phyloP scores from a whole-genome alignment of 2,113 vertebrate species.

The Rana temporaria region DNA sequence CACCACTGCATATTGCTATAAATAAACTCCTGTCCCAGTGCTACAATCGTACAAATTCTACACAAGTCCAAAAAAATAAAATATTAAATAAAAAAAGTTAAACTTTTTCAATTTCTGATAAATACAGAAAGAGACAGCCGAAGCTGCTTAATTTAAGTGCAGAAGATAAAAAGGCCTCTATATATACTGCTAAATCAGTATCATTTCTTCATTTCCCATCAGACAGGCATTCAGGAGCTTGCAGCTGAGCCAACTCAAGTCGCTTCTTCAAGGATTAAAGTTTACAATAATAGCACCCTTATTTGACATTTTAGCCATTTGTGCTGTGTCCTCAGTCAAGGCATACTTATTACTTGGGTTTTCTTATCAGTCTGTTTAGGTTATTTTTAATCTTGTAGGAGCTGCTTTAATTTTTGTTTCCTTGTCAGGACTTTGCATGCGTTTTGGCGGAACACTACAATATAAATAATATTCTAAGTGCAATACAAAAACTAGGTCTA shows the following conservation, averaged over 20 bases:
- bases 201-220: background rate
- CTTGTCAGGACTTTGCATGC: conserved; percentile 66
- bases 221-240: conserved; percentile 34
- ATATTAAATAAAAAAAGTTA: conserved; percentile 51
- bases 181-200: conserved; percentile 37
- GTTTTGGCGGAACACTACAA: conserved; percentile 67
- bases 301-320: conserved; percentile 24
- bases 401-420: conserved; percentile 60
- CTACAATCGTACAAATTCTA: conserved; percentile 33
- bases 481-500: conserved; percentile 80
- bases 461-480: conserved; percentile 77
- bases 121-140: conserved; percentile 6
- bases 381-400: conserved; percentile 28
- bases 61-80: conserved; percentile 51
- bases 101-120: conserved; percentile 13
- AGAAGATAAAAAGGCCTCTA: conserved; percentile 49
- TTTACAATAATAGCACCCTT: conserved; percentile 47
- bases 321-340: conserved; percentile 36
- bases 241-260: conserved; percentile 6
- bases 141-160: conserved; percentile 45
- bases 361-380: conserved; percentile 5
- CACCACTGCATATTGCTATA: conserved; percentile 64
- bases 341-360: background rate
- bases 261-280: background rate
- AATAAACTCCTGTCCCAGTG: conserved; percentile 49